Percentiles rank a stretch among this genome's conserved stretches.
phyloP scores from a whole-genome alignment of 2,113 vertebrate species.

The Willisornis vidua region DNA sequence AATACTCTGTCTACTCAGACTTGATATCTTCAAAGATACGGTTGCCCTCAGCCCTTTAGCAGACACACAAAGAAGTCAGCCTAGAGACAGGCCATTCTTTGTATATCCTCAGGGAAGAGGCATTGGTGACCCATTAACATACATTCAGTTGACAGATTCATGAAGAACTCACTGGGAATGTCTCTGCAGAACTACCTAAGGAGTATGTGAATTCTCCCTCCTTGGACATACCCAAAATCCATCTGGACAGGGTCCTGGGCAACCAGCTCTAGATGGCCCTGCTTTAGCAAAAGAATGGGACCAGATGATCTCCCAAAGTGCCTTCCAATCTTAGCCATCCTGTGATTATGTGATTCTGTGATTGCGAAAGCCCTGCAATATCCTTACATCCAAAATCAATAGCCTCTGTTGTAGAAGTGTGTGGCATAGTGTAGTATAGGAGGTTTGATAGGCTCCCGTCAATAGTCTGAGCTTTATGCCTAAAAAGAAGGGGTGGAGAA shows the following conservation, averaged over 20 bases:
- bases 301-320: not conserved
- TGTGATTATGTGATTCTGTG: not conserved
- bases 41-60: not conserved
- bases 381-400: not conserved
- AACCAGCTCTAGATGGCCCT: not conserved
- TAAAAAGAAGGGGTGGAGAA: not conserved
- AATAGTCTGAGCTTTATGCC: not conserved
- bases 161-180: not conserved
- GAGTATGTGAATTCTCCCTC: not conserved
- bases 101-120: not conserved
- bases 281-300: not conserved
- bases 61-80: not conserved
- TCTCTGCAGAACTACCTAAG: not conserved
- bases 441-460: not conserved
- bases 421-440: not conserved
- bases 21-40: not conserved
- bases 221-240: not conserved
- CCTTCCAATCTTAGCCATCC: not conserved
- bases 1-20: not conserved
- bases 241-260: not conserved
- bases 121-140: not conserved
- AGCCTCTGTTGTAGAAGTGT: not conserved
- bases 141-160: not conserved
- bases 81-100: not conserved
- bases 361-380: not conserved